Evolutionary conservation across 2,797 vertebrate species (phyloP), one percentile per base, ranked within the genome.

Genomic region (Enteromius afrohamiltoni): DNA sequence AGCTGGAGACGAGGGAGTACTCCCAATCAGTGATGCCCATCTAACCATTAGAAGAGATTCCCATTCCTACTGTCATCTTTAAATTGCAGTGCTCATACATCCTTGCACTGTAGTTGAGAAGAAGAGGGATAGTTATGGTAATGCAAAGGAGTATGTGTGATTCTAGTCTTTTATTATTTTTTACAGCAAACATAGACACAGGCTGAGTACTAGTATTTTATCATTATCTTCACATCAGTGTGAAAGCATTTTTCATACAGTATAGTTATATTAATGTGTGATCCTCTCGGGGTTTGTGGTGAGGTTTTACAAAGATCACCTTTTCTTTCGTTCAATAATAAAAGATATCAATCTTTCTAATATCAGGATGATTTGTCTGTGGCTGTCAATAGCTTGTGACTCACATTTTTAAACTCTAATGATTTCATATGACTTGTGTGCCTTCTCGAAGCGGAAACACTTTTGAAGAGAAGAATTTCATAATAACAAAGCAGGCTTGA

Each of bases 11-110:
- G 13, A 85, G 86, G 86, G 83, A 71, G 83, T 85, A 86, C 83
- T 81, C 82, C 62, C 83, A 87, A 88, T 87, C 86, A 85, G 71
- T 76, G 85, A 86, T 83, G 68, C 70, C 85, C 74, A 81, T 86
- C 83, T 64, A 82, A 42, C 78, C 75, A 74, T 82, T 77, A 82
- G 37, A 82, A 73, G 23, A 83, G 29, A 83, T 71, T 81, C 65
- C 23, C 71, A 77, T 78, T 62, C 67, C 51, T 26, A 16, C 65
- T 55, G 53, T 78, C 76, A 49, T 78, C 65, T 78, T 78, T 62
- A 71, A 83, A 83, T 83, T 83, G 82, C 51, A 83, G 81, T 68
- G 17, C 62, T 26, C 47, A 60, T 68, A 23, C 34, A 68, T 68
- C 23, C 62, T 65, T 8, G 31, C 47, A 76, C 73, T 67, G 64